phyloP scores from a whole-genome alignment of 2,888 invertebrate species.

The Acrocyrtus sp. region DNA sequence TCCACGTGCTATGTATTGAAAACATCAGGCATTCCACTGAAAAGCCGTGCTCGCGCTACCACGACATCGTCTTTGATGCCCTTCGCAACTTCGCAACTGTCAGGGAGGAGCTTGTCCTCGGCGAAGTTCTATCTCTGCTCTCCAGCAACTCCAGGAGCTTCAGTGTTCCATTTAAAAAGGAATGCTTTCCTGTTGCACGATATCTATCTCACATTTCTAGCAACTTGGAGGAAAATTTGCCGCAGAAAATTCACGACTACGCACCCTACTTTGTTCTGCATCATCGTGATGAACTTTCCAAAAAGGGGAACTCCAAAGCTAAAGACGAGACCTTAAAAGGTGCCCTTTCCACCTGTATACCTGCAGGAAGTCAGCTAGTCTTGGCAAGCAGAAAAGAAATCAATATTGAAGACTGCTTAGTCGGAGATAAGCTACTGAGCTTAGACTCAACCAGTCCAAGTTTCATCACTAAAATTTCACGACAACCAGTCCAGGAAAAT shows the following conservation, averaged over 20 bases:
- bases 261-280: conserved; percentile 29
- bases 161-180: conserved; percentile 20
- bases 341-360: conserved; percentile 12
- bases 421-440: conserved; percentile 29
- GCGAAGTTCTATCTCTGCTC: conserved; percentile 10
- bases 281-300: too few species aligned
- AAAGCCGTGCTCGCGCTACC: conserved; percentile 10
- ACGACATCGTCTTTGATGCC: conserved; percentile 20
- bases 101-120: conserved; percentile 7
- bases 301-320: conserved; percentile 5
- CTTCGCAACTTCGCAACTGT: conserved; percentile 13
- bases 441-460: not conserved
- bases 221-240: too few species aligned
- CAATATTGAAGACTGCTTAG: conserved; percentile 35
- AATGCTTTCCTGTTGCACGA: conserved; percentile 3
- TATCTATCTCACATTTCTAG: too few species aligned
- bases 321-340: not conserved
- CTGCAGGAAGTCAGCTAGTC: conserved; percentile 23
- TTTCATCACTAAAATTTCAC: conserved; percentile 20
- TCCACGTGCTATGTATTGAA: conserved; percentile 21
- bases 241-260: too few species aligned
- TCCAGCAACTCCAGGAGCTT: conserved; percentile 13
- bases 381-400: conserved; percentile 9
- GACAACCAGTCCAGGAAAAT: not conserved
- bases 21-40: conserved; percentile 13